These are phyloP conservation scores for Tetranychus truncatus DNA, from an alignment of 2,888 invertebrate species.

Conservation along the genomic window DNA sequence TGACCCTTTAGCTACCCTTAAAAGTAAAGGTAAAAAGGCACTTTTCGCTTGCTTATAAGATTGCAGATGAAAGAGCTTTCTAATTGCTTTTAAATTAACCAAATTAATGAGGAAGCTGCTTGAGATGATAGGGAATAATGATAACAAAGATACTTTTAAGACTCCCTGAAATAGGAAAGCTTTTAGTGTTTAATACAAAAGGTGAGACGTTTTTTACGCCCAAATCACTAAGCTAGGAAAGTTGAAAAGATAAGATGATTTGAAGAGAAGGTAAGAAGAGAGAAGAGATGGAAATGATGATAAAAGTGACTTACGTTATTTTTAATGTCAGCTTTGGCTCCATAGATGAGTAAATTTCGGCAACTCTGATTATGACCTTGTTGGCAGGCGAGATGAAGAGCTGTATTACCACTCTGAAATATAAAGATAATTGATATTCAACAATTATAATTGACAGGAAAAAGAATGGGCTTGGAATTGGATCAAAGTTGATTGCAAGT, in stretches of 20 bases:
- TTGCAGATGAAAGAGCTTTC: not conserved
- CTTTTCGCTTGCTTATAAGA: too few relatives aligned
- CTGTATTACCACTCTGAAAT: conserved; percentile 59
- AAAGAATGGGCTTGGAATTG: too few relatives aligned
- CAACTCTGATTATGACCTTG: conserved; percentile 91
- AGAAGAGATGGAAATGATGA: not conserved
- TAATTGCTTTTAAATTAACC: not conserved
- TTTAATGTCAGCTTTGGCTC: conserved; percentile 66
- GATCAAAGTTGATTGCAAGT: too few relatives aligned
- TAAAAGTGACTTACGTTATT: conserved; percentile 50
- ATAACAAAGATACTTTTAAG: not conserved
- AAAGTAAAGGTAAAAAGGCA: too few relatives aligned
- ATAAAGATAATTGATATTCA: conserved; percentile 23
- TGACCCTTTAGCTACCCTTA: too few relatives aligned
- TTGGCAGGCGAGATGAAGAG: conserved; percentile 85
- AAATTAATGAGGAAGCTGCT: not conserved
- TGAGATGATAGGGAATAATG: not conserved
- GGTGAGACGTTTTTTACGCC: not conserved
- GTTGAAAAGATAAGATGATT: too few relatives aligned
- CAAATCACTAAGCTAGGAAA: too few relatives aligned
- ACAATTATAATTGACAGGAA: too few relatives aligned
- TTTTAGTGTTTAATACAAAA: not conserved
- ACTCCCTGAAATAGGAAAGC: not conserved
- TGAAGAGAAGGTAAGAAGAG: not conserved
- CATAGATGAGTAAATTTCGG: conserved; percentile 64